Percentiles rank a stretch among this genome's conserved stretches.
Conservation (phyloP, 2,797 vertebrate genomes). For the Enteromius viviparus region DNA sequence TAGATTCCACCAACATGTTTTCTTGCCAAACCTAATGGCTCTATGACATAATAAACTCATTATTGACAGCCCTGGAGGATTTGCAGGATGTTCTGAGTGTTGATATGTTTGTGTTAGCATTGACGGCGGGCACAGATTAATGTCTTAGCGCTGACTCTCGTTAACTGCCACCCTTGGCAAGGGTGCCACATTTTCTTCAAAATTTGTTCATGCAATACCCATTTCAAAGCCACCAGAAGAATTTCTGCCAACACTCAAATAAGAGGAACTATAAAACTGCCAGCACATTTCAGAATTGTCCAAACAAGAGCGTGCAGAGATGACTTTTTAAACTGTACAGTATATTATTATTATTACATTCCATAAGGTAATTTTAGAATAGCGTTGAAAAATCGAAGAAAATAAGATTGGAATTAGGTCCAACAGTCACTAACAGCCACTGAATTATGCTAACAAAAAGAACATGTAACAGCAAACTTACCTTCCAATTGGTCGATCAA, state of each 20-base stretch:
- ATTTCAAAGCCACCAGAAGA: neutral
- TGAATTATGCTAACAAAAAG: conserved; percentile 2
- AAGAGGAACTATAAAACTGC: conserved; percentile 23
- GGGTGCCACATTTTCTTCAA: conserved; percentile 41
- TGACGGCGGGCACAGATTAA: conserved; percentile 13
- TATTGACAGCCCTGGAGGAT: conserved; percentile 15
- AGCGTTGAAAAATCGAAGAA: neutral
- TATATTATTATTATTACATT: neutral
- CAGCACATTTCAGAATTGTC: conserved; percentile 25
- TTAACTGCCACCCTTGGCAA: conserved; percentile 60
- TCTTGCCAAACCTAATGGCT: conserved; percentile 17
- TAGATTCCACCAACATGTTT: conserved; percentile 1
- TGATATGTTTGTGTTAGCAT: conserved; percentile 38
- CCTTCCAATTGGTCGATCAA: conserved; percentile 70
- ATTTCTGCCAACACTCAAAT: conserved; percentile 18
- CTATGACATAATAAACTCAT: conserved; percentile 6
- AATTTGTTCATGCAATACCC: conserved; percentile 2
- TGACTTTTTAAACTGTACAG: neutral
- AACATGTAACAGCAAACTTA: conserved; percentile 49
- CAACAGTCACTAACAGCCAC: neutral
- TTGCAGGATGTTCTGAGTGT: neutral
- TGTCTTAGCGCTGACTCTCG: conserved; percentile 53
- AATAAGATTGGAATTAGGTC: neutral
- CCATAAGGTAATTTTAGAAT: neutral
- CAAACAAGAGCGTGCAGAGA: neutral